A percentile compares a stretch with the other conserved stretches of the same genome.
These are phyloP conservation scores for Cordilura impudica DNA, from an alignment of 2,888 invertebrate species.

Conservation along the genomic window DNA sequence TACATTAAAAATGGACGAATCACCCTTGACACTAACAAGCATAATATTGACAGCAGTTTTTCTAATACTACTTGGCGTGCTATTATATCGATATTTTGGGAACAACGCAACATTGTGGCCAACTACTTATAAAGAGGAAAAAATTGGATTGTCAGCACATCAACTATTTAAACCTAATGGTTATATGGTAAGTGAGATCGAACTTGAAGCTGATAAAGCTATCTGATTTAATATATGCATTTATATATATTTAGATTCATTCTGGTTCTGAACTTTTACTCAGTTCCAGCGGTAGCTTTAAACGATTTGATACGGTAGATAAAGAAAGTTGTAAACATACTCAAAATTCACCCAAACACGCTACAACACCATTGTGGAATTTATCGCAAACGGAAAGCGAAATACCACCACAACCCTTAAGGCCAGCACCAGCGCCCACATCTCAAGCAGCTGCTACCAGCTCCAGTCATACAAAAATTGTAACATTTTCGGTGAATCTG, in stretches of 20 bases:
- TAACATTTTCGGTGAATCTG: constrained; percentile 70
- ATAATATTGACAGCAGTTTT: constrained; percentile 73
- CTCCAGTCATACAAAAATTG: constrained; percentile 69
- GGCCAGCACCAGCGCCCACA: constrained; percentile 82
- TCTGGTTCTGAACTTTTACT: constrained; percentile 83
- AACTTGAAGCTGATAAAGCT: too few species aligned
- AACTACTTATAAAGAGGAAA: constrained; percentile 77
- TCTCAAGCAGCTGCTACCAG: constrained; percentile 68
- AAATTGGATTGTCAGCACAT: constrained; percentile 77
- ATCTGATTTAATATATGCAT: too few species aligned
- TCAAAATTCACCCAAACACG: constrained; percentile 67
- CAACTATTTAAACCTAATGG: constrained; percentile 83
- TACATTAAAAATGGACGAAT: constrained; percentile 57
- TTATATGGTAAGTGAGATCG: constrained; percentile 80
- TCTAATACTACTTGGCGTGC: constrained; percentile 72
- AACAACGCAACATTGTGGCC: constrained; percentile 76
- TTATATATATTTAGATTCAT: constrained; percentile 78
- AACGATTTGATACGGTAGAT: constrained; percentile 83
- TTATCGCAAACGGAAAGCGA: constrained; percentile 73
- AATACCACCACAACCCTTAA: constrained; percentile 83
- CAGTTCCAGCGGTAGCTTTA: constrained; percentile 82
- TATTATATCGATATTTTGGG: constrained; percentile 75
- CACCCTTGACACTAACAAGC: constrained; percentile 69
- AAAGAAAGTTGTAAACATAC: constrained; percentile 79
- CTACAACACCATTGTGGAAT: constrained; percentile 76